Percentiles rank a stretch among this genome's conserved stretches.
Evolutionary conservation across 2,113 vertebrate genomes (phyloP).

Genomic region (Amia ocellicauda): DNA sequence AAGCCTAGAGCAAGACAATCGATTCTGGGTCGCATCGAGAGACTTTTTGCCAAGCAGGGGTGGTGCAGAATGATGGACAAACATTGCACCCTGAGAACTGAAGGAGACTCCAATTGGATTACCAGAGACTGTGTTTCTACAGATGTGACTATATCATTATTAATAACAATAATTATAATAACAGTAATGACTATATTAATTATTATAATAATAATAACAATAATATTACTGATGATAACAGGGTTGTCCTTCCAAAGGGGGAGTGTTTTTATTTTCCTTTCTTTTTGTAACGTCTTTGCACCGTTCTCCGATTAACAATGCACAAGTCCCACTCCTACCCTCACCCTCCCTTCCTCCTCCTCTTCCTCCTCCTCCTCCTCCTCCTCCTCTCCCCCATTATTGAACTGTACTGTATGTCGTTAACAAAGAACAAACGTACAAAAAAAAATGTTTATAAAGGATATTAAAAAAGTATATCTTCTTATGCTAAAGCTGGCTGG

Average conservation of each 20-base stretch:
- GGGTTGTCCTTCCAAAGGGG: conserved; percentile 59
- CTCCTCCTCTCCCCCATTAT: conserved; percentile 47
- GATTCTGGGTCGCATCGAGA: conserved; percentile 27
- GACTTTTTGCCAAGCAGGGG: not conserved
- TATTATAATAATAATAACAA: conserved; percentile 54
- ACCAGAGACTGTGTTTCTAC: conserved; percentile 48
- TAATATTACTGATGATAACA: conserved; percentile 67
- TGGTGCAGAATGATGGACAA: conserved; percentile 21
- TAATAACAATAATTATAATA: conserved; percentile 37
- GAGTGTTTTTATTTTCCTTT: conserved; percentile 38
- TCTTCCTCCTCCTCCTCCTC: conserved; percentile 32
- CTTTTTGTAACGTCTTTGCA: conserved; percentile 50
- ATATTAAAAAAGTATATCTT: conserved; percentile 86
- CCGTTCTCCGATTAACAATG: conserved; percentile 46
- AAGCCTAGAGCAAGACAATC: conserved; percentile 46
- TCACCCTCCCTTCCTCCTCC: no score
- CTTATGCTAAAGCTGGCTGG: conserved; percentile 71
- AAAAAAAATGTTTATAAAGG: conserved; percentile 79
- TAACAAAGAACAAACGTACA: conserved; percentile 60
- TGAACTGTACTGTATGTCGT: conserved; percentile 57
- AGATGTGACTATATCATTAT: conserved; percentile 45
- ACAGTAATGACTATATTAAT: conserved; percentile 57
- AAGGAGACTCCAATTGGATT: conserved; percentile 29
- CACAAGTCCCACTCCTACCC: conserved; percentile 43
- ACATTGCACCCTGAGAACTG: conserved; percentile 24